Conservation (phyloP, 2,888 invertebrate genomes). For the Drosophila prolongata region DNA sequence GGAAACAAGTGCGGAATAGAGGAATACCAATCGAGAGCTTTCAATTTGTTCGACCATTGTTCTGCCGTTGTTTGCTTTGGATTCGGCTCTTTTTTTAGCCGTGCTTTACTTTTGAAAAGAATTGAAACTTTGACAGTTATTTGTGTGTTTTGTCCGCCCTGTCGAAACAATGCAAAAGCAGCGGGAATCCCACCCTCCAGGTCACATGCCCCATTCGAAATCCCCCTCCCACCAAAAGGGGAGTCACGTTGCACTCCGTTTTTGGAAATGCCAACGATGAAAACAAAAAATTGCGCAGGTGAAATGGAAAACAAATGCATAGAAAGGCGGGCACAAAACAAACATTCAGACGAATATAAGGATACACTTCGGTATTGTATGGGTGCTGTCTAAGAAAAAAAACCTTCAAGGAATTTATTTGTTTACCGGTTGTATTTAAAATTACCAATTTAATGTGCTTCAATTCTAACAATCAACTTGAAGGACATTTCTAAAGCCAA, state of each 20-base stretch:
- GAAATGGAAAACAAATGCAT: conserved; percentile 39
- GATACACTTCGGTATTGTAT: background rate
- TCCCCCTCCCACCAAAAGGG: background rate
- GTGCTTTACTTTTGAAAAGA: conserved; percentile 26
- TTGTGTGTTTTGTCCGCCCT: conserved; percentile 40
- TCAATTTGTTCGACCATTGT: conserved; percentile 36
- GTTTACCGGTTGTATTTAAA: no score
- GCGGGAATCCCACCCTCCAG: background rate
- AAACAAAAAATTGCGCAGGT: conserved; percentile 26
- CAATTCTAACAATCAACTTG: no score
- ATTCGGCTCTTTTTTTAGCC: background rate
- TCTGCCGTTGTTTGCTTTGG: conserved; percentile 26
- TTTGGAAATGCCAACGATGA: conserved; percentile 8
- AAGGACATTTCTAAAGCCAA: no score
- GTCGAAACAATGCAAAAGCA: conserved; percentile 18
- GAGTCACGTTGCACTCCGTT: conserved; percentile 27
- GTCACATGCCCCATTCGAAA: background rate
- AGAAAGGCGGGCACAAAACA: conserved; percentile 1
- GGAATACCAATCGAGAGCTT: conserved; percentile 17
- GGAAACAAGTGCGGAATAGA: conserved; percentile 7
- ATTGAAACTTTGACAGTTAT: conserved; percentile 47
- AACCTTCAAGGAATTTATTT: no score
- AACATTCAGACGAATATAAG: background rate
- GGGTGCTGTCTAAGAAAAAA: background rate
- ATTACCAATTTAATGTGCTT: no score